Evolutionary conservation across 2,113 vertebrate species (phyloP).

Genomic region (Dasyurus viverrinus): DNA sequence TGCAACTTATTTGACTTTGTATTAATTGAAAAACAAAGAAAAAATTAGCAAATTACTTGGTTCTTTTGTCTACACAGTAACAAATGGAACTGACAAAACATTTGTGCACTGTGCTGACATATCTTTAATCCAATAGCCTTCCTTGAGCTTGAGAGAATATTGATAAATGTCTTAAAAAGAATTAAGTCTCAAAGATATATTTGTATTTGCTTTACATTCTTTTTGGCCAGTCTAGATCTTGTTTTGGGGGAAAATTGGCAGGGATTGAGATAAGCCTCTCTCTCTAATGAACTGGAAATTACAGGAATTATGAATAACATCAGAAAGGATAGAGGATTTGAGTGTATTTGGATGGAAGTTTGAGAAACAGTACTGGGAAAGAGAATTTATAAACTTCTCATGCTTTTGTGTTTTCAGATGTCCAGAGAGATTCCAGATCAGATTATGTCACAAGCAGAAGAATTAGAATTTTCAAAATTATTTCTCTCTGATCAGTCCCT

Average conservation of each 20-base stretch:
- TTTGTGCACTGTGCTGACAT: not conserved
- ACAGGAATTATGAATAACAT: not conserved
- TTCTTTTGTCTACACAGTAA: not conserved
- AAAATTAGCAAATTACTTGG: not conserved
- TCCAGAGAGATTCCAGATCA: not conserved
- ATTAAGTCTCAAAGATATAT: not conserved
- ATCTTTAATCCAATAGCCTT: not conserved
- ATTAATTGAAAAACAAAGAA: not conserved
- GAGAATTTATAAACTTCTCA: not conserved
- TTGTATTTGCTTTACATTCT: not conserved
- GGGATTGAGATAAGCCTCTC: not conserved
- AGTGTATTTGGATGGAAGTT: not conserved
- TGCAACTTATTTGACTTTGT: not conserved
- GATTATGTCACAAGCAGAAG: not conserved
- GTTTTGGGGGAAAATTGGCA: not conserved
- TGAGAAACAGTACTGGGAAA: not conserved
- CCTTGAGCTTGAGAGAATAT: not conserved
- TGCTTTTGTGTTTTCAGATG: not conserved
- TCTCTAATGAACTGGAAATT: constrained; percentile 1
- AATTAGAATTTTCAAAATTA: constrained; percentile 1
- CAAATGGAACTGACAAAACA: not conserved
- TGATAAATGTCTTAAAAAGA: not conserved
- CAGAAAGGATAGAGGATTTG: not conserved
- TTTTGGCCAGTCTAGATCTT: not conserved
- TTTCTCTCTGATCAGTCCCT: constrained; percentile 13